Percentiles rank a stretch among this genome's conserved stretches.
Conservation (phyloP, 2,113 vertebrate genomes). For the Ptilorrhoa leucosticta region DNA sequence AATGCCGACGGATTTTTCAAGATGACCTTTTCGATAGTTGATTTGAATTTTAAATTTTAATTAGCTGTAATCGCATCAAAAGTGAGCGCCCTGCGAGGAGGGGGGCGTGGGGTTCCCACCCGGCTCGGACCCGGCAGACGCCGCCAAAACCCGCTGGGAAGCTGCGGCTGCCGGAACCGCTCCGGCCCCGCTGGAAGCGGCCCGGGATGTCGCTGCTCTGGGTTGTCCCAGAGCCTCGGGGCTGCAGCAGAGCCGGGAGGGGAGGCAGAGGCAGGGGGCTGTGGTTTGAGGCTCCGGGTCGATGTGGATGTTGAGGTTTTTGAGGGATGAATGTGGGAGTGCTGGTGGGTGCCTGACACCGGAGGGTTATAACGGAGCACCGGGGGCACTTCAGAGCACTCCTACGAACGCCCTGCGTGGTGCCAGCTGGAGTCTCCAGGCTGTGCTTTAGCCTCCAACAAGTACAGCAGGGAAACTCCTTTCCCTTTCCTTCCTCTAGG, state of each 20-base stretch:
- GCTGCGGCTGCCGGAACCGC: background rate
- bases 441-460: background rate
- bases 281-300: background rate
- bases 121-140: background rate
- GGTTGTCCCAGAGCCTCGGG: background rate
- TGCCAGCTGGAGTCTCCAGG: background rate
- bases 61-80: constrained; percentile 19
- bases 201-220: background rate
- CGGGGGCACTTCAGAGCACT: background rate
- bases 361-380: too few species aligned
- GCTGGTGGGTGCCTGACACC: too few species aligned
- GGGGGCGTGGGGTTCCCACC: background rate
- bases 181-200: background rate
- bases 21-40: constrained; percentile 48
- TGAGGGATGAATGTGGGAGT: background rate
- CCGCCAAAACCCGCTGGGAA: background rate
- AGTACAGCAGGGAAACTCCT: background rate
- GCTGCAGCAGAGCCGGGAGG: background rate
- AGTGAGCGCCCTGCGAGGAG: background rate
- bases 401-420: background rate
- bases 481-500: background rate
- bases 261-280: background rate
- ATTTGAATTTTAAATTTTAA: constrained; percentile 54
- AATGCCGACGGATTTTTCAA: background rate
- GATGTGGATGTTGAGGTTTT: background rate